Percentiles rank a stretch among this genome's conserved stretches.
Conservation (phyloP, 1,140 invertebrate species). For the Platyura marginata region DNA sequence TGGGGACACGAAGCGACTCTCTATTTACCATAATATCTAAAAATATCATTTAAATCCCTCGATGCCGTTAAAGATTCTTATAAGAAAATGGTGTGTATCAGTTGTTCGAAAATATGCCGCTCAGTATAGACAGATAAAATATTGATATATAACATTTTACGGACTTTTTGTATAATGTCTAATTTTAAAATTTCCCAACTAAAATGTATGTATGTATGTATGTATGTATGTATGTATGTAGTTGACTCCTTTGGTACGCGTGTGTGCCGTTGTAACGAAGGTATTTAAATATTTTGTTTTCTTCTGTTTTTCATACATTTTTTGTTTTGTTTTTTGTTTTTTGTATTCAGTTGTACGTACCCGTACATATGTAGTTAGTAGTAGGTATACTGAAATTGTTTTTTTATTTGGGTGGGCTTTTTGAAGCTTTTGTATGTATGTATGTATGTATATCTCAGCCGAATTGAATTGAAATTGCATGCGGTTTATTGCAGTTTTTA, state of each 20-base stretch:
- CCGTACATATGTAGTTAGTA: too few relatives aligned
- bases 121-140: neutral
- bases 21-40: neutral
- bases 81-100: too few relatives aligned
- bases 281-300: too few relatives aligned
- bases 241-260: too few relatives aligned
- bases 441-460: neutral
- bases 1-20: neutral
- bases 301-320: neutral
- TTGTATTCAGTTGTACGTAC: neutral
- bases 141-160: neutral
- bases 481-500: neutral
- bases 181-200: neutral
- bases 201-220: neutral
- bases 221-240: too few relatives aligned
- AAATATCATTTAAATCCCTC: neutral
- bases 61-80: neutral
- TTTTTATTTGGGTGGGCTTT: too few relatives aligned
- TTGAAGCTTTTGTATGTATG: too few relatives aligned
- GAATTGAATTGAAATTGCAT: neutral
- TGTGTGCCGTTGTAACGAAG: too few relatives aligned
- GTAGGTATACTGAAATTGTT: too few relatives aligned
- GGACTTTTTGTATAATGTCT: neutral
- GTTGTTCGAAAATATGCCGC: too few relatives aligned
- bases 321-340: neutral